phyloP scores from a whole-genome alignment of 2,888 invertebrate genomes.

The Spilosoma lubricipeda region DNA sequence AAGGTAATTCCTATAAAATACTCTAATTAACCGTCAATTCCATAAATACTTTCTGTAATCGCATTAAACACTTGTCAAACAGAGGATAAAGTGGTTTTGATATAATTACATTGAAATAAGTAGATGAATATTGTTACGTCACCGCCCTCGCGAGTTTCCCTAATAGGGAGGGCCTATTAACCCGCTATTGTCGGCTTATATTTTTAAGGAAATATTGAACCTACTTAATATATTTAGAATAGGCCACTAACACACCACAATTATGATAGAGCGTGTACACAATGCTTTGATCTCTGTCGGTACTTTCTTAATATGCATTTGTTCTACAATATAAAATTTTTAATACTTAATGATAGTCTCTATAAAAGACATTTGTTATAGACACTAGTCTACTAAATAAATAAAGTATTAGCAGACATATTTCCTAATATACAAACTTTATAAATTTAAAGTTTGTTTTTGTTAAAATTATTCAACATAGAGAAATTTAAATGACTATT shows the following conservation, averaged over 20 bases:
- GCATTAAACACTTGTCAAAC: conserved; percentile 2
- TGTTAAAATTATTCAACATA: background rate
- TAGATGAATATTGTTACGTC: conserved; percentile 11
- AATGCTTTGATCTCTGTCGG: background rate
- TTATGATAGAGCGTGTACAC: background rate
- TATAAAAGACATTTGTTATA: background rate
- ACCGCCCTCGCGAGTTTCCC: conserved; percentile 13
- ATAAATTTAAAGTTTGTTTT: background rate
- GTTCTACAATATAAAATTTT: no score
- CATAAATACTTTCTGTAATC: background rate
- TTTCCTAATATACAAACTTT: background rate
- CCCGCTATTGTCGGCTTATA: conserved; percentile 6
- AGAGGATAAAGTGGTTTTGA: conserved; percentile 3
- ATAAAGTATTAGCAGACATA: background rate
- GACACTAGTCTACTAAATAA: background rate
- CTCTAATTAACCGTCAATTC: background rate
- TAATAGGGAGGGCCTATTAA: conserved; percentile 13
- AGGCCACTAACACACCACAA: conserved; percentile 11
- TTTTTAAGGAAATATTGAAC: conserved; percentile 20
- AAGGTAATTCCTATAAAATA: background rate
- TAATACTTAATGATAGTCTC: background rate
- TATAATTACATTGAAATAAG: conserved; percentile 5
- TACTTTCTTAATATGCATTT: conserved; percentile 1
- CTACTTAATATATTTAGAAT: conserved; percentile 21
- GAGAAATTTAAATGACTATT: background rate